Base-by-base conservation (phyloP, 1,140 invertebrate species). In the Plodia interpunctella region DNA sequence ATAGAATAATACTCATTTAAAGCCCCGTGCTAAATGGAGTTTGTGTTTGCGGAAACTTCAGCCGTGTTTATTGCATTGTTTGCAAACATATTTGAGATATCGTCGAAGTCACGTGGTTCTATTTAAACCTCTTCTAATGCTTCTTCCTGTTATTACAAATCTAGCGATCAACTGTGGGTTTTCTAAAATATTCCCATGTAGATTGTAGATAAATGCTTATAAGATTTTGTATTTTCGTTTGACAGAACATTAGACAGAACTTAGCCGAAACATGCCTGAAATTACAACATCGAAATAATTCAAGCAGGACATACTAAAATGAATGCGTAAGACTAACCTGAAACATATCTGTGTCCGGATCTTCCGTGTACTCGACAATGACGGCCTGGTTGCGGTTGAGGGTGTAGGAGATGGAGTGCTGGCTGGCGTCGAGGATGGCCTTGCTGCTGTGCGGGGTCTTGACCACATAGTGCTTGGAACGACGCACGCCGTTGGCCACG, bases 331-430 rank as follows among this genome's bases (percentile, higher is more conserved):
- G n/a, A 72, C 90, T 91, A 90, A 97, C 97, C 93, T 99, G 98
- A 91, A 99, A 99, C 98, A 99, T 99, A 87, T 99, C 98, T 32
- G 97, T 99, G 78, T 97, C 94, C 59, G 96, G 94, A 88, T 99
- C 98, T 76, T 95, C 94, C 65, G 95, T 96, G 89, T 99, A 99
- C 90, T 99, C 98, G 15, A 99, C 98, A 76, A 99, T 98, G 69
- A 99, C 97, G 56, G 98, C 97, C 91, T 99, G 97, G 81, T 96
- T 98, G 88, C 98, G 92, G 57, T 96, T 98, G 68, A 99, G 92
- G 54, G 98, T 99, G 88, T 99, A 99, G 0, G 98, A 98, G 81
- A 99, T 98, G 44, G 97, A 98, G 91, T 99, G 98, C 86, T 96
- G 95, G 81, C 91, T 94, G 62, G 94, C 93, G 88, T 99, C 97